These are phyloP conservation scores for Dryadula phaetusa DNA, from an alignment of 2,888 invertebrate genomes.

Conservation along the genomic window DNA sequence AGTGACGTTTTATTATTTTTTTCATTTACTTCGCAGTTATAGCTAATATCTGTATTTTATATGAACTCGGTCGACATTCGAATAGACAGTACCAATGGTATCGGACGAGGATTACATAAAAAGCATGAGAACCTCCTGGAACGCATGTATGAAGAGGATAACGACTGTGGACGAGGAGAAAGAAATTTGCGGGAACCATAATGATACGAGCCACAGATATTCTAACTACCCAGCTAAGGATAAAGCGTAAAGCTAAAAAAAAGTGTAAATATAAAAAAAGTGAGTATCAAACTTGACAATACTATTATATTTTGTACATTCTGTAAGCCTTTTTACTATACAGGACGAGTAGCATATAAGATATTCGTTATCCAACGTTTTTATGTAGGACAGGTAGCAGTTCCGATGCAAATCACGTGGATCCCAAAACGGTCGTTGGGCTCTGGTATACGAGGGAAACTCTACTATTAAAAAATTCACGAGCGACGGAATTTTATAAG, in stretches of 20 bases:
- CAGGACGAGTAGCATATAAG: slow-evolving; percentile 4
- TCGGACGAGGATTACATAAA: too few relatives aligned
- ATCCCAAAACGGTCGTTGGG: slow-evolving; percentile 37
- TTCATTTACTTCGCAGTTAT: too few relatives aligned
- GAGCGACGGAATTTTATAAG: slow-evolving; percentile 40
- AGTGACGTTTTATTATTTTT: too few relatives aligned
- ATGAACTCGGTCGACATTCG: too few relatives aligned
- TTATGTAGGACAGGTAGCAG: slow-evolving; percentile 22
- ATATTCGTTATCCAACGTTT: slow-evolving; percentile 11
- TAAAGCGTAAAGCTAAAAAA: not conserved
- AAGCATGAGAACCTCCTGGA: too few relatives aligned
- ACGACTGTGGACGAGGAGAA: too few relatives aligned
- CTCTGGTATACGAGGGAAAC: slow-evolving; percentile 30
- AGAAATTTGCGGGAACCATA: too few relatives aligned
- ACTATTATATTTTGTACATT: not conserved
- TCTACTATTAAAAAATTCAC: slow-evolving; percentile 43
- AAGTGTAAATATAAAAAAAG: not conserved
- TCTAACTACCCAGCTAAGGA: not conserved
- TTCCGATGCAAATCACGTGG: slow-evolving; percentile 38
- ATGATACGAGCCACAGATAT: too few relatives aligned
- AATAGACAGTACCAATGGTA: too few relatives aligned
- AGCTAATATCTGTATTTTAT: too few relatives aligned
- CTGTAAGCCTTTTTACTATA: not conserved
- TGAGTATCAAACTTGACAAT: not conserved
- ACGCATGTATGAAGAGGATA: too few relatives aligned